phyloP scores from a whole-genome alignment of 2,797 vertebrate species.

The Labroides dimidiatus region DNA sequence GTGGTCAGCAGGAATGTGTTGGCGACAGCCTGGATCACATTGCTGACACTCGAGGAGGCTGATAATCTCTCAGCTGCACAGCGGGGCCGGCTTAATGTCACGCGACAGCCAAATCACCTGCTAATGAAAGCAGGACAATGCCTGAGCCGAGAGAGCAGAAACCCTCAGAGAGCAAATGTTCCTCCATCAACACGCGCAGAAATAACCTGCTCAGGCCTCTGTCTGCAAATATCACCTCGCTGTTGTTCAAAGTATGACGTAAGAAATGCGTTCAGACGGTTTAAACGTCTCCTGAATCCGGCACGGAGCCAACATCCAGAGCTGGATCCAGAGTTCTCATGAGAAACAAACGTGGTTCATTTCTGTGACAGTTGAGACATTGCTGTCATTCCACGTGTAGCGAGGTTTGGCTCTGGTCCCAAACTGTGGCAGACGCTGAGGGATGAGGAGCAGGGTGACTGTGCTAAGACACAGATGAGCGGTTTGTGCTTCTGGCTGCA shows the following conservation, averaged over 20 bases:
- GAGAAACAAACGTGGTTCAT: conserved; percentile 15
- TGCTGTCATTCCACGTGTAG: conserved; percentile 21
- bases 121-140: conserved; percentile 29
- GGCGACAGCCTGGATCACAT: conserved; percentile 50
- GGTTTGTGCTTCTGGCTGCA: conserved; percentile 3
- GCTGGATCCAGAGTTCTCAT: conserved; percentile 19
- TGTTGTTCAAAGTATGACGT: too few species aligned
- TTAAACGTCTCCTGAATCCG: background rate
- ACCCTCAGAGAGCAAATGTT: background rate
- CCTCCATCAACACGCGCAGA: background rate
- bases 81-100: conserved; percentile 33
- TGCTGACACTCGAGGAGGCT: conserved; percentile 60
- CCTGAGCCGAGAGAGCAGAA: background rate
- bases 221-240: too few species aligned
- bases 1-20: conserved; percentile 45
- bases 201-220: background rate
- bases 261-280: too few species aligned
- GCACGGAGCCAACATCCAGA: background rate
- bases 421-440: conserved; percentile 1
- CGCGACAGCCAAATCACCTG: conserved; percentile 25
- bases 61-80: conserved; percentile 40
- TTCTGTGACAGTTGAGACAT: conserved; percentile 32
- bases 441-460: background rate
- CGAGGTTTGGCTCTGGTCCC: conserved; percentile 12
- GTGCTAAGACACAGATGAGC: conserved; percentile 14